Evolutionary conservation across 2,113 vertebrate genomes (phyloP), one percentile per base, ranked within the genome.

Genomic region (Grus americana): DNA sequence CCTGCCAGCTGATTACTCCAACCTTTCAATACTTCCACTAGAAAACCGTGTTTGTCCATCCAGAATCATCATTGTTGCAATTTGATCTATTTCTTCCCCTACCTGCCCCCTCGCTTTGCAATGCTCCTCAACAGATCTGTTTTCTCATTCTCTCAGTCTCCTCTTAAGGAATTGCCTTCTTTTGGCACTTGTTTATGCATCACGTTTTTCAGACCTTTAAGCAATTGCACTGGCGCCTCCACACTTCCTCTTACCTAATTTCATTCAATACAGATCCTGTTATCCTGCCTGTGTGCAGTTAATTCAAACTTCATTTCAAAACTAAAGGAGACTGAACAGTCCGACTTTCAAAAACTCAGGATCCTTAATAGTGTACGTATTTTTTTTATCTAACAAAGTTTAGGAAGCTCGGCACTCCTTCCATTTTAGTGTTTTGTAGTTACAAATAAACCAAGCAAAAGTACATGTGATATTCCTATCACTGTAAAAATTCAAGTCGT

Each of bases 281-380:
- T 34, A 19, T 30, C 49, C 40, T 74, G 15, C 10, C 22, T 13
- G 21, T 15, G 32, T 79, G 50, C 49, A 88, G 32, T 44, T 93
- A 96, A 95, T 78, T 57, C 94, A 92, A 66, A 79, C 34, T 82
- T 80, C n/a, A 91, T 61, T 94, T 70, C 71, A 95, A 82, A 95
- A 61, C 40, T 66, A 38, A 92, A 84, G 47, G 62, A 94, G 46
- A 82, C 55, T 40, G 49, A 90, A 57, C 54, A 58, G 74, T 83
- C 23, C 46, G 86, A 71, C 86, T 86, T 86, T 88, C 91, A 88
- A 29, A 66, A 95, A 92, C 30, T 79, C 5, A 14, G 27, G 82
- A 70, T 47, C 83, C 66, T 67, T 83, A 82, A 70, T 44, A 90
- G 66, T 14, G 12, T 47, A 71, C 23, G 70, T 27, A n/a, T 3